Percentiles rank a stretch among this genome's conserved stretches.
Evolutionary conservation across 1,140 invertebrate species (phyloP).

Genomic region (Trachymyrmex septentrionalis): DNA sequence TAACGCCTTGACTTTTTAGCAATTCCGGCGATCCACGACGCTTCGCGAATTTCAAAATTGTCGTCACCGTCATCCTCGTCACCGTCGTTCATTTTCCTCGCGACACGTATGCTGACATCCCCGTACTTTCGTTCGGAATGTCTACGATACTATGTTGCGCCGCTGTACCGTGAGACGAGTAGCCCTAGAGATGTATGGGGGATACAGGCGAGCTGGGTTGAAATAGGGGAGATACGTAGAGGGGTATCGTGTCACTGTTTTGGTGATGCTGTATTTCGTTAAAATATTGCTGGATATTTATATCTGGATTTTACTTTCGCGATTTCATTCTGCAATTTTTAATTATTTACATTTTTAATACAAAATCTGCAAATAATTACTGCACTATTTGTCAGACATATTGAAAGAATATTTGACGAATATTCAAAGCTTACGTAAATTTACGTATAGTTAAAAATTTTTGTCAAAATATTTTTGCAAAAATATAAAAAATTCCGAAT

Average conservation of each 20-base stretch:
- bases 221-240: conserved; percentile 57
- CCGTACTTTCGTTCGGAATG: conserved; percentile 47
- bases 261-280: background rate
- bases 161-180: conserved; percentile 29
- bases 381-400: background rate
- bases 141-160: conserved; percentile 30
- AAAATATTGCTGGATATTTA: conserved; percentile 25
- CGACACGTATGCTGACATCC: conserved; percentile 63
- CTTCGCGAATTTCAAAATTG: conserved; percentile 48
- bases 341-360: background rate
- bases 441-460: background rate
- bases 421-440: background rate
- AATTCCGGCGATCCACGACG: conserved; percentile 17
- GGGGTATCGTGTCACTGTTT: conserved; percentile 42
- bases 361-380: background rate
- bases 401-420: background rate
- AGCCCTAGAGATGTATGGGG: conserved; percentile 55
- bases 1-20: conserved; percentile 34
- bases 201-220: conserved; percentile 32
- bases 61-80: conserved; percentile 36
- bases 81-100: conserved; percentile 64
- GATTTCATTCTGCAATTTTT: background rate
- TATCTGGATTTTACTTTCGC: background rate
- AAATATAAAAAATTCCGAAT: background rate
- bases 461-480: background rate